Percentiles rank a stretch among this genome's conserved stretches.
Evolutionary conservation across 2,888 invertebrate genomes (phyloP).

Genomic region (Dioctria linearis): DNA sequence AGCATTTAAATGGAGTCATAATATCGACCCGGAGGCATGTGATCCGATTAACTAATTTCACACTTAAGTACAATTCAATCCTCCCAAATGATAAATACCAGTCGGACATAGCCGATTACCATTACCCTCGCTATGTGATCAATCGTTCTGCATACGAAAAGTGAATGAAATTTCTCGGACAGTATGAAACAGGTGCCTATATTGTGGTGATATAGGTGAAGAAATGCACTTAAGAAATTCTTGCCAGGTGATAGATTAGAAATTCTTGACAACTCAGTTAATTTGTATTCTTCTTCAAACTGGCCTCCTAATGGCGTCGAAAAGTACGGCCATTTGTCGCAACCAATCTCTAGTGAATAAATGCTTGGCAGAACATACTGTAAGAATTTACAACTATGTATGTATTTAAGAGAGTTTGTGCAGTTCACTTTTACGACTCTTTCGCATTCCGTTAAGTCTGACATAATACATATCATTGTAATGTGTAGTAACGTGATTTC

Average conservation of each 20-base stretch:
- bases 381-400: slow-evolving; percentile 5
- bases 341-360: background rate
- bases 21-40: background rate
- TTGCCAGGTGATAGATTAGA: no score
- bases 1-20: no score
- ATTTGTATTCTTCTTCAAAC: slow-evolving; percentile 38
- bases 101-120: no score
- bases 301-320: slow-evolving; percentile 14
- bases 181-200: no score
- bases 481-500: background rate
- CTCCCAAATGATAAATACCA: background rate
- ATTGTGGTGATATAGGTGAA: no score
- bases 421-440: background rate
- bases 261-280: background rate
- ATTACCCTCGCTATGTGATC: no score
- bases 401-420: slow-evolving; percentile 15
- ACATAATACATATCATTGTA: slow-evolving; percentile 35
- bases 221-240: no score
- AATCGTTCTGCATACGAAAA: no score
- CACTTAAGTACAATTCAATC: slow-evolving; percentile 15
- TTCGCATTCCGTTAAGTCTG: slow-evolving; percentile 42
- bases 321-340: slow-evolving; percentile 24
- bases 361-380: background rate
- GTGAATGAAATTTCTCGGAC: no score
- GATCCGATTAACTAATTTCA: slow-evolving; percentile 17